These are phyloP conservation scores for Ctena decussata DNA, from an alignment of 2,888 invertebrate genomes.

Conservation along the genomic window DNA sequence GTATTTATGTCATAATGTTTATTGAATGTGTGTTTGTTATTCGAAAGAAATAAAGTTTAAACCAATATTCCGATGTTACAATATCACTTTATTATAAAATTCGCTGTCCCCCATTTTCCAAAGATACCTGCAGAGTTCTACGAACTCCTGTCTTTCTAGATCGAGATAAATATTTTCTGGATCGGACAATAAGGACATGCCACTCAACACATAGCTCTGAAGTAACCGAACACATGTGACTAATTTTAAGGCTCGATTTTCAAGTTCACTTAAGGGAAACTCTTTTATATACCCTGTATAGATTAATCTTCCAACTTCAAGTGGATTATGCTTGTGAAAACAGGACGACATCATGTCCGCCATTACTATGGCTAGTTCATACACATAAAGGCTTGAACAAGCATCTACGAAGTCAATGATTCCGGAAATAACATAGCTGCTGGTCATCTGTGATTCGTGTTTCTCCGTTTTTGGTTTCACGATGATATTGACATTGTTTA, in stretches of 20 bases:
- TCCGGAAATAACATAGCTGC: slow-evolving; percentile 22
- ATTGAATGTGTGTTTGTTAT: no score
- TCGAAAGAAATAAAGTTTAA: no score
- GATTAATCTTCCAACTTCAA: slow-evolving; percentile 21
- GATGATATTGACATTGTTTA: slow-evolving; percentile 43
- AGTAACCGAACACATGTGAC: slow-evolving; percentile 40
- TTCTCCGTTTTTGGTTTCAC: background rate
- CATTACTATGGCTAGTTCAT: slow-evolving; percentile 46
- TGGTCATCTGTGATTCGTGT: background rate
- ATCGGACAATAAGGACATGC: slow-evolving; percentile 3
- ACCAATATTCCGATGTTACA: no score
- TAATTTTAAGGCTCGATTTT: slow-evolving; percentile 27
- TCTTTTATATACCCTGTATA: slow-evolving; percentile 25
- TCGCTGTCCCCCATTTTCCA: slow-evolving; percentile 33
- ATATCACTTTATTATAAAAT: no score
- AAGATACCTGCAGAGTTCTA: slow-evolving; percentile 19
- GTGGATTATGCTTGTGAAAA: background rate
- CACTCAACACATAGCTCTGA: slow-evolving; percentile 38
- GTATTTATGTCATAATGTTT: no score
- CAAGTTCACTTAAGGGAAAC: slow-evolving; percentile 26
- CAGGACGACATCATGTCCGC: slow-evolving; percentile 54
- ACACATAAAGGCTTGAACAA: slow-evolving; percentile 44
- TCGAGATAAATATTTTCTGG: slow-evolving; percentile 37
- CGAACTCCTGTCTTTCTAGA: slow-evolving; percentile 21
- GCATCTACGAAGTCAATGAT: slow-evolving; percentile 54